A percentile compares a stretch with the other conserved stretches of the same genome.
Evolutionary conservation across 2,888 invertebrate species (phyloP).

Genomic region (Morpho deidamia): DNA sequence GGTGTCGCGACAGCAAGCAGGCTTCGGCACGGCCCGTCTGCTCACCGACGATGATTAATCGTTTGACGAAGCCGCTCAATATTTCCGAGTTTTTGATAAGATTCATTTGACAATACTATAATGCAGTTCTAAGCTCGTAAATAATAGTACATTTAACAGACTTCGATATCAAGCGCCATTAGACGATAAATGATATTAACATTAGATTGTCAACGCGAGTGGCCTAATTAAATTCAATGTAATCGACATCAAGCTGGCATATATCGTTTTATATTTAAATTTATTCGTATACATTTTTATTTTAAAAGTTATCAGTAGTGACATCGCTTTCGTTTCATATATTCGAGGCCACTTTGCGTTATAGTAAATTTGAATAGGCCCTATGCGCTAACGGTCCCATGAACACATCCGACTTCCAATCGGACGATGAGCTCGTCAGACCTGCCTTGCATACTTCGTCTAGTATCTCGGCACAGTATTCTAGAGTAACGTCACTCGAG

Average conservation of each 20-base stretch:
- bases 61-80: conserved; percentile 17
- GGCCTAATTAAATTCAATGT: conserved; percentile 26
- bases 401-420: conserved; percentile 1
- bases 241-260: conserved; percentile 17
- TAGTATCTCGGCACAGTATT: conserved; percentile 21
- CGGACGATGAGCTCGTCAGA: conserved; percentile 15
- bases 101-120: not conserved
- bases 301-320: conserved; percentile 16
- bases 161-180: conserved; percentile 12
- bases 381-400: conserved; percentile 25
- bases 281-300: conserved; percentile 7
- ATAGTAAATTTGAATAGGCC: conserved; percentile 21
- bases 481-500: not conserved
- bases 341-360: conserved; percentile 23
- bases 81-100: not conserved
- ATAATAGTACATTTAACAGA: too few species aligned
- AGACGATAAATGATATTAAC: conserved; percentile 27
- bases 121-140: too few species aligned
- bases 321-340: conserved; percentile 9
- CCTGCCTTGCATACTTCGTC: conserved; percentile 28
- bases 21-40: conserved; percentile 37
- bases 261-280: not conserved
- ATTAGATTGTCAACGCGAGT: conserved; percentile 30
- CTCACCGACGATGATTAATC: conserved; percentile 23
- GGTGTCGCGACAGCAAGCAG: conserved; percentile 15